Evolutionary conservation across 1,140 invertebrate genomes (phyloP), one percentile per base, ranked within the genome.

Genomic region (Odontomachus brunneus): DNA sequence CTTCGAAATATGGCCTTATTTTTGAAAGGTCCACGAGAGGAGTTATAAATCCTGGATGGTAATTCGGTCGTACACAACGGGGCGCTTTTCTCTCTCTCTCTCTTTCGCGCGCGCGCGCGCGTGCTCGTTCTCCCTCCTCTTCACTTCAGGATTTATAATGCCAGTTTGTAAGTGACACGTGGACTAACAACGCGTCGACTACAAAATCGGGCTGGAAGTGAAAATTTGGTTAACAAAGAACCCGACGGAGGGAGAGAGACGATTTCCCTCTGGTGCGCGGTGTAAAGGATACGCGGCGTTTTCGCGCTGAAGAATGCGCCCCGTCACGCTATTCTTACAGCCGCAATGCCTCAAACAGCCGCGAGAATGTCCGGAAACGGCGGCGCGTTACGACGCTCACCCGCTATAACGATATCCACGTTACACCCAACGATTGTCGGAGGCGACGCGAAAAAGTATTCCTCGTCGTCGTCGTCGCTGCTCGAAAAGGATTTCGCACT

Each of bases 1-100:
- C 69, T 82, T 90, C 87, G 85, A 88, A 91, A 91, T 91, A 91
- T 90, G 88, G 86, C 89, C 89, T 87, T 90, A 90, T 89, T 91
- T 91, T 91, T 84, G 84, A 89, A 84, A 69, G 84, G 87, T 90
- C 87, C 83, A 81, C 88, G 65, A 81, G 78, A 87, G 80, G 83
- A 88, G 87, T 87, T 87, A 90, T 91, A 91, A 91, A 90, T 91
- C 83, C 63, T 75, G 83, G 80, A 89, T 88, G 89, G 86, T 90
- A 90, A 90, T 90, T 84, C 87, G 85, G 82, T 85, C 65, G 51
- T 80, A 87, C 89, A 88, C 85, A 86, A 88, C 87, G 88, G 83
- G 80, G 62, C 5, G 38, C 38, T 44, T 44, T 11, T 11, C 38
- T 11, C 38, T 44, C 38, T 44, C 38, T 44, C 9, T 44, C 38